Percentiles rank a stretch among this genome's conserved stretches.
These are phyloP conservation scores for Parauchenoglanis ngamensis DNA, from an alignment of 2,797 vertebrate genomes.

Conservation along the genomic window DNA sequence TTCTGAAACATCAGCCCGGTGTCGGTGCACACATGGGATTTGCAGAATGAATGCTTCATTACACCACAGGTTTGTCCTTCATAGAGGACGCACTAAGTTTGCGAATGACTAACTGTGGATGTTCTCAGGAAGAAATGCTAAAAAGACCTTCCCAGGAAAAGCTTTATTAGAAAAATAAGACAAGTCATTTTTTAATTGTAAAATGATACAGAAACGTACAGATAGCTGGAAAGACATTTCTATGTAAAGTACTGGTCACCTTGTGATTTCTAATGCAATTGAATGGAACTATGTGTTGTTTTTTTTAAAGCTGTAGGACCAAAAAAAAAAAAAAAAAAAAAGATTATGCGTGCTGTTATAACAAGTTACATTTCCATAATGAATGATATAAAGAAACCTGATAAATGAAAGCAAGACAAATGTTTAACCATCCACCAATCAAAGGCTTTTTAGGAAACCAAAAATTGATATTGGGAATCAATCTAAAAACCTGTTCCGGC, in stretches of 20 bases:
- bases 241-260: not conserved
- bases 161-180: slow-evolving; percentile 33
- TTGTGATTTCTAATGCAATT: not conserved
- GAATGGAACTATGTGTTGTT: not conserved
- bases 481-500: not conserved
- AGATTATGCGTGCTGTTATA: not conserved
- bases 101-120: not conserved
- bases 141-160: not conserved
- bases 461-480: not conserved
- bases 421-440: not conserved
- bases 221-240: not conserved
- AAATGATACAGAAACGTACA: not conserved
- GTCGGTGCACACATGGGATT: not conserved
- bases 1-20: not conserved
- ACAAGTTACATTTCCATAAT: not conserved
- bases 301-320: not conserved
- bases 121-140: not conserved
- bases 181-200: not conserved
- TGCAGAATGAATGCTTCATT: not conserved
- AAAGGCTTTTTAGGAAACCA: not conserved
- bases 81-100: not conserved
- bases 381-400: not conserved
- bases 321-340: not conserved
- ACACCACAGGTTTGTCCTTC: not conserved
- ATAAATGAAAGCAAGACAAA: not conserved